These are phyloP conservation scores for Melitaea athalia DNA, from an alignment of 2,888 invertebrate species.

Conservation along the genomic window DNA sequence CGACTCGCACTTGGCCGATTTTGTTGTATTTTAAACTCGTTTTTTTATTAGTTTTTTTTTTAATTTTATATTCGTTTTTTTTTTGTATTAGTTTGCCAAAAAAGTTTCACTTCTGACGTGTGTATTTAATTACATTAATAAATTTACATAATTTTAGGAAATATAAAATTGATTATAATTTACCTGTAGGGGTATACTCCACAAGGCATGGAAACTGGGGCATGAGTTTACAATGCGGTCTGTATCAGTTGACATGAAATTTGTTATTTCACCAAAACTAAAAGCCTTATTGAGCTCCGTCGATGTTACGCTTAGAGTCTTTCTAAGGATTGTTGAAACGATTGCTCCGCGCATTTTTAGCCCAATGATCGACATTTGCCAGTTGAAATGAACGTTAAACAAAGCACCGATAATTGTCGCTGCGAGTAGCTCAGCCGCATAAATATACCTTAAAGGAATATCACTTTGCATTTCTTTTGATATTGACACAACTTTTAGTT, in stretches of 20 bases:
- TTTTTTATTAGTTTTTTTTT: no score
- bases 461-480: neutral
- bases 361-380: slow-evolving; percentile 91
- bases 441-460: slow-evolving; percentile 63
- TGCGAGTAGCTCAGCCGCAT: slow-evolving; percentile 67
- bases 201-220: slow-evolving; percentile 97
- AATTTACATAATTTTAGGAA: neutral
- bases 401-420: slow-evolving; percentile 84
- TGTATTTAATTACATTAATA: no score
- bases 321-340: slow-evolving; percentile 87
- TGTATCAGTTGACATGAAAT: slow-evolving; percentile 98
- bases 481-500: no score
- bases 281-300: slow-evolving; percentile 72
- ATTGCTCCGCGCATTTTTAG: slow-evolving; percentile 94
- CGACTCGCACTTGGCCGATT: no score
- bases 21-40: no score
- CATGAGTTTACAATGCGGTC: slow-evolving; percentile 98
- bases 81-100: no score
- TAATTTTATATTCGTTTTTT: no score
- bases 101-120: no score
- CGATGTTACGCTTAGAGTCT: slow-evolving; percentile 74
- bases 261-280: slow-evolving; percentile 93
- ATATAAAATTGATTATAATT: slow-evolving; percentile 22
- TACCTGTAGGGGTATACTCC: slow-evolving; percentile 97
- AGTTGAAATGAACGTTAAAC: slow-evolving; percentile 94